Evolutionary conservation across 2,113 vertebrate genomes (phyloP), one percentile per base, ranked within the genome.

Genomic region (Enhydra lutris): DNA sequence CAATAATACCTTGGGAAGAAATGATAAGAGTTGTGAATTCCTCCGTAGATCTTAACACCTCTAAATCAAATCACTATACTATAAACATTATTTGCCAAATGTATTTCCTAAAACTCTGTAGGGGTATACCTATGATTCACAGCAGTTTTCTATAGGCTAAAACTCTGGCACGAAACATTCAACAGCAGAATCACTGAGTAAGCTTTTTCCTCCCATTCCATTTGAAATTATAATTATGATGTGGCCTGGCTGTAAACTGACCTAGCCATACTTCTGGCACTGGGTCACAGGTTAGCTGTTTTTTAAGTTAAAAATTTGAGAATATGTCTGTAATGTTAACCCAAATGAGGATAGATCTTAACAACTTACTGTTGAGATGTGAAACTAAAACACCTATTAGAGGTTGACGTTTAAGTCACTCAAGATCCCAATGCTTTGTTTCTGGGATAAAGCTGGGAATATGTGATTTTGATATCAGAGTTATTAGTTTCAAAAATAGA

Each of bases 251-350:
- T 92, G 0, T 79, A 79, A 69, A 73, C 24, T 83, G 24, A 79
- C 69, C 50, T 34, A 80, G 65, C n/a, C 36, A 94, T 82, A 18
- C 45, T 90, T 95, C 73, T 84, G 39, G 17, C 52, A 79, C 13
- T 74, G 59, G 52, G 36, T 89, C 36, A 94, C 15, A 52, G 24
- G 36, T 74, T 81, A 39, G 6, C 14, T 92, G 7, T n/a, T 94
- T 74, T 76, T 26, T 47, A 92, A 94, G 79, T 73, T 80, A 93
- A 96, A 91, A 96, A 24, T 61, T 31, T 86, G 55, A 84, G 63
- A 6, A 55, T 13, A 13, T 59, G 47, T 29, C 39, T 92, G 3
- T 13, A 80, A 57, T 59, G 8, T 78, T 92, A 73, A 7, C 23
- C 29, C 15, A 59, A 65, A 69, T 0, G 74, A 21, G 73, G 89